phyloP scores from a whole-genome alignment of 2,797 vertebrate species.

The Rachycentron canadum region DNA sequence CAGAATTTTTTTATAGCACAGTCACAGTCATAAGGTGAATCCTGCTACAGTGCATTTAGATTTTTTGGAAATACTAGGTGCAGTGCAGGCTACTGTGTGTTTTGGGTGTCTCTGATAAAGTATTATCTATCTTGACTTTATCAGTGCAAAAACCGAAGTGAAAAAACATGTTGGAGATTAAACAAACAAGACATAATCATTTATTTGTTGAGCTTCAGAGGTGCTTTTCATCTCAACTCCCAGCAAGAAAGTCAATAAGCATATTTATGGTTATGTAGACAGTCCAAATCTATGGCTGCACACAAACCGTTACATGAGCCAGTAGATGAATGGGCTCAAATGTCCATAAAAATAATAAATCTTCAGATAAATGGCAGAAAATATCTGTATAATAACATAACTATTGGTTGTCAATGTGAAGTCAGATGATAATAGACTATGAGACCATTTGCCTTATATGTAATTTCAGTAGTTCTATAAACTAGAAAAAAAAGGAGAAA shows the following conservation, averaged over 20 bases:
- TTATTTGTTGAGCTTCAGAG: not conserved
- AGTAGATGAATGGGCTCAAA: not conserved
- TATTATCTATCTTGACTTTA: too few relatives aligned
- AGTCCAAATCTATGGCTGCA: not conserved
- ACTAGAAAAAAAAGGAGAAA: not conserved
- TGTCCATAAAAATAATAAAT: not conserved
- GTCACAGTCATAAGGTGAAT: not conserved
- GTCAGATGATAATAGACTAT: not conserved
- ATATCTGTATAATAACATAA: not conserved
- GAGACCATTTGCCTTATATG: not conserved
- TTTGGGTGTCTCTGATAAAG: not conserved
- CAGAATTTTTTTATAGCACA: constrained; percentile 16
- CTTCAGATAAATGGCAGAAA: not conserved
- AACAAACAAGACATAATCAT: not conserved
- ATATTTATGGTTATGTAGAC: not conserved
- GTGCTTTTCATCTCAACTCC: not conserved
- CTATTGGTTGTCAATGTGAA: not conserved
- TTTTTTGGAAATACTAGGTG: constrained; percentile 8
- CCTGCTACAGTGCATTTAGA: not conserved
- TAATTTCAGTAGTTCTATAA: not conserved
- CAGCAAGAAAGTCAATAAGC: not conserved
- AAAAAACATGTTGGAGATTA: not conserved
- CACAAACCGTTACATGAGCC: not conserved
- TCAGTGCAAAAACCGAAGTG: too few relatives aligned
- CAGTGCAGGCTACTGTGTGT: not conserved